Conservation (phyloP, 2,797 vertebrate genomes). For the Pelochelys cantorii region DNA sequence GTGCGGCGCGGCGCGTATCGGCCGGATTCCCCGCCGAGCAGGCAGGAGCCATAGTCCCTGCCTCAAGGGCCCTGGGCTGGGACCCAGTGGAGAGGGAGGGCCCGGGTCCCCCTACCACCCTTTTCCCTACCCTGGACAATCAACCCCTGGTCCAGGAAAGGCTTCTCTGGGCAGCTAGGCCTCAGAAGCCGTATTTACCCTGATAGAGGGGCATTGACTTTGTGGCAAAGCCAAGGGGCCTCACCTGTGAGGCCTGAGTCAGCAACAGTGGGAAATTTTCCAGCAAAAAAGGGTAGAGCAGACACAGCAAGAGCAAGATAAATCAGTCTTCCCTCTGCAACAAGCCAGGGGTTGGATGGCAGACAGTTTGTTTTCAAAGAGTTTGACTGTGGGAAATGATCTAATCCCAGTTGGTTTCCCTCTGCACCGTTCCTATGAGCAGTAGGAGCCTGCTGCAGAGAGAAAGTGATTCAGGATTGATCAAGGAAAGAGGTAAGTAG, state of each 20-base stretch:
- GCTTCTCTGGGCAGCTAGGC: too few species aligned
- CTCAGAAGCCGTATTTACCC: too few species aligned
- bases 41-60: too few species aligned
- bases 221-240: too few species aligned
- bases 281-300: neutral
- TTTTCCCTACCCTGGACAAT: too few species aligned
- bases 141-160: too few species aligned
- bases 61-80: too few species aligned
- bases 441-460: neutral
- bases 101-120: too few species aligned
- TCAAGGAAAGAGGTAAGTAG: conserved; percentile 21
- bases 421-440: neutral
- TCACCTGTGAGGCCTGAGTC: accelerated
- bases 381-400: neutral
- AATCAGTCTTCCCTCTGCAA: neutral
- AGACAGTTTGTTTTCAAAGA: conserved; percentile 11
- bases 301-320: accelerated
- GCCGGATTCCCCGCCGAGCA: too few species aligned
- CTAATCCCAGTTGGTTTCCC: neutral
- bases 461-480: conserved; percentile 23
- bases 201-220: too few species aligned
- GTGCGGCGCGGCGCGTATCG: too few species aligned
- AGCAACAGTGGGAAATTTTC: neutral
- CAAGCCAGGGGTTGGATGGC: neutral
- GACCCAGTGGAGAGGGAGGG: too few species aligned